Evolutionary conservation across 2,113 vertebrate genomes (phyloP), one percentile per base, ranked within the genome.

Genomic region (Arenaria interpres): DNA sequence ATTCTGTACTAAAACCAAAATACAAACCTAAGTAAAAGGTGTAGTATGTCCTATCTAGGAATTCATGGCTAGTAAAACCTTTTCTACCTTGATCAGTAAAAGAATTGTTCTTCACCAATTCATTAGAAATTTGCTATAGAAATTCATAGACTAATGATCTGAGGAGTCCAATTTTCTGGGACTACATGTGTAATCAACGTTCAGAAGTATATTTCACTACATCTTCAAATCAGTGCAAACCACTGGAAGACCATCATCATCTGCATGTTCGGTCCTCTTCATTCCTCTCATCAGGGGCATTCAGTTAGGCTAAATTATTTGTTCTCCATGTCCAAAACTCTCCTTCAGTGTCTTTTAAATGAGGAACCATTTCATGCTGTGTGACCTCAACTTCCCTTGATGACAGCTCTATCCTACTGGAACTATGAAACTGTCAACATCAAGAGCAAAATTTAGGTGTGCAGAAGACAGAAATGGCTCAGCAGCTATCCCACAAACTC

Each of bases 351-450:
- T 46, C 28, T 12, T 79, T 72, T 85, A 89, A 95, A 93, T 39
- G 80, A 94, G 69, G 45, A 23, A 78, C 74, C 89, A 92, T 92
- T 94, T 96, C 77, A 94, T 89, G 77, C 71, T 77, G 45, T 89
- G 71, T 95, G 89, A 96, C 91, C 87, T 89, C 96, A 95, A 35
- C 95, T 96, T 97, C 94, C 95, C 75, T 77, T 77, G 97, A 88
- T 91, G 93, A 96, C 91, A 97, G 81, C 71, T 85, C 95, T 88
- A 80, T 96, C 93, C 95, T 79, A 94, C 87, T 92, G 90, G 53
- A 94, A 83, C 93, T 79, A 89, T 92, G 96, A 97, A 97, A 95
- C 89, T 96, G 95, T 96, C 94, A 97, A 89, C 74, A 88, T 88
- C 81, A 80, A 56, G 86, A 91, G 89, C 78, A 91, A 97, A 96